Conservation (phyloP, 2,888 invertebrate species). For the Agriopis marginaria region DNA sequence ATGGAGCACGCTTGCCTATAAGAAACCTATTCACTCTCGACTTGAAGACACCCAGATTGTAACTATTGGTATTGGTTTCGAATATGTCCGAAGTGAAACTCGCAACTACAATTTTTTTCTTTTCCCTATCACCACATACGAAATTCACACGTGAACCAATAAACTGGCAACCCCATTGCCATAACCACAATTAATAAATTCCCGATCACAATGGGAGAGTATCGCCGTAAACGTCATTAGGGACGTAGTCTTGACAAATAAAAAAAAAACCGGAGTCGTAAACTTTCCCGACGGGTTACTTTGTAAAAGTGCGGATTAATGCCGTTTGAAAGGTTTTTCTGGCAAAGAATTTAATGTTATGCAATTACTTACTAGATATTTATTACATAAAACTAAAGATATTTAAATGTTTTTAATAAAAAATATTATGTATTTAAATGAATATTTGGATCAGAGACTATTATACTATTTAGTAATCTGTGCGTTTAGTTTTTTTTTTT, state of each 20-base stretch:
- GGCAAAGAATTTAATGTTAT: constrained; percentile 52
- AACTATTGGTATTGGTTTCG: too few species aligned
- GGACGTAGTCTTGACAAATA: constrained; percentile 22
- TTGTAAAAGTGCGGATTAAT: constrained; percentile 63
- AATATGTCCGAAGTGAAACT: too few species aligned
- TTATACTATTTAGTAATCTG: too few species aligned
- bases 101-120: not conserved
- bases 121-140: too few species aligned
- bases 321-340: constrained; percentile 58
- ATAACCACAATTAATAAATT: constrained; percentile 23
- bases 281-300: constrained; percentile 55
- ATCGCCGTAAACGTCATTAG: constrained; percentile 44
- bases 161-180: constrained; percentile 11
- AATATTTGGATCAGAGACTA: too few species aligned
- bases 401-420: too few species aligned
- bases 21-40: too few species aligned
- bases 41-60: too few species aligned
- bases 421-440: too few species aligned
- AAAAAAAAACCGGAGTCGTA: constrained; percentile 57
- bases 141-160: constrained; percentile 25
- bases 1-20: too few species aligned
- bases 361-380: not conserved
- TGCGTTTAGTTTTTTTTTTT: too few species aligned
- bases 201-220: constrained; percentile 38
- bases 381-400: too few species aligned